phyloP scores from a whole-genome alignment of 2,888 invertebrate genomes.

The Drosophila basisetae region DNA sequence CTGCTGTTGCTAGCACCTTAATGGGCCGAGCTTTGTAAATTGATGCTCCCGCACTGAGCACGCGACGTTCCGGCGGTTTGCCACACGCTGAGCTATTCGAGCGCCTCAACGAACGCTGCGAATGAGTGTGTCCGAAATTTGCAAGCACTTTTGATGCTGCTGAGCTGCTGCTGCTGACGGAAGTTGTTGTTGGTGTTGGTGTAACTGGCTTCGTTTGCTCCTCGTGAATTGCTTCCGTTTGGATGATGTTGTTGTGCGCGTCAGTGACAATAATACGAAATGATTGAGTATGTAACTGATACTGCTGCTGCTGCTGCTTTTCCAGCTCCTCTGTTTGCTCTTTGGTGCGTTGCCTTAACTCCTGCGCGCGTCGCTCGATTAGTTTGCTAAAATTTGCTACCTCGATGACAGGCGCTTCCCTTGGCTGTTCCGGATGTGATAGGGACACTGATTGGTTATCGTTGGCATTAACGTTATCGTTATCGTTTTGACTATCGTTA shows the following conservation, averaged over 20 bases:
- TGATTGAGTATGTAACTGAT: slow-evolving; percentile 38
- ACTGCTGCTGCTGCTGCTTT: background rate
- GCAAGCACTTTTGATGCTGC: slow-evolving; percentile 8
- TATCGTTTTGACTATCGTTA: slow-evolving; percentile 16
- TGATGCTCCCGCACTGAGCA: slow-evolving; percentile 76
- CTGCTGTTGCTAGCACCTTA: slow-evolving; percentile 72
- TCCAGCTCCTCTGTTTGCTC: slow-evolving; percentile 18
- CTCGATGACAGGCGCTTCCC: slow-evolving; percentile 82
- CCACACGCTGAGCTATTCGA: slow-evolving; percentile 48
- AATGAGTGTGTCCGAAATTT: slow-evolving; percentile 22
- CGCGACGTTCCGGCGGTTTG: slow-evolving; percentile 74
- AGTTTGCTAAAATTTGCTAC: slow-evolving; percentile 81
- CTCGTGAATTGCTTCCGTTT: slow-evolving; percentile 82
- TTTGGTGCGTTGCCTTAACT: slow-evolving; percentile 64
- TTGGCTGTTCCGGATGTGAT: slow-evolving; percentile 69
- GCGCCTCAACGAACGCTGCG: slow-evolving; percentile 56
- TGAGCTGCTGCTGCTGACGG: slow-evolving; percentile 5
- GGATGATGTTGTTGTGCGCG: slow-evolving; percentile 84
- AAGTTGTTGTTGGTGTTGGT: background rate
- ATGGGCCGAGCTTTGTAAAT: slow-evolving; percentile 83
- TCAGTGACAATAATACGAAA: slow-evolving; percentile 85
- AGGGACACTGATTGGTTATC: slow-evolving; percentile 43
- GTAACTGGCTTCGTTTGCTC: slow-evolving; percentile 10
- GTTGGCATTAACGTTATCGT: slow-evolving; percentile 26
- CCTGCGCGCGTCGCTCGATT: slow-evolving; percentile 81